Percentiles rank a stretch among this genome's conserved stretches.
These are phyloP conservation scores for Cochlearius cochlearius DNA, from an alignment of 2,113 vertebrate species.

Conservation along the genomic window DNA sequence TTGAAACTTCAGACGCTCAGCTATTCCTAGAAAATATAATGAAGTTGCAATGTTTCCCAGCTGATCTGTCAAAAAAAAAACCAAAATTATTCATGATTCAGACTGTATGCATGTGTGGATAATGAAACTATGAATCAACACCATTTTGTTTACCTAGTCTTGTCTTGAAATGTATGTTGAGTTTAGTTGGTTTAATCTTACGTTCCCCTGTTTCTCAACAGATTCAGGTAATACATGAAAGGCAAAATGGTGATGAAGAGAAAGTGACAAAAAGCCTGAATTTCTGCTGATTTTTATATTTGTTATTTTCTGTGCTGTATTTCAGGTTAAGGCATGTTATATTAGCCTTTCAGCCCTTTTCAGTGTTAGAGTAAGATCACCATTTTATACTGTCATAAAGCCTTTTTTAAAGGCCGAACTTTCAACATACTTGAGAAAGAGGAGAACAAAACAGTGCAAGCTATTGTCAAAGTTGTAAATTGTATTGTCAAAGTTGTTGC, in stretches of 20 bases:
- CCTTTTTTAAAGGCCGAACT: slow-evolving; percentile 10
- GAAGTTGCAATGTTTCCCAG: background rate
- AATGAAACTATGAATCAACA: background rate
- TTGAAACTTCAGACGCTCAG: background rate
- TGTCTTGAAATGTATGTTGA: background rate
- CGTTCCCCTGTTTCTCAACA: background rate
- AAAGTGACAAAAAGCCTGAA: background rate
- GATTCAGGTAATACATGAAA: background rate
- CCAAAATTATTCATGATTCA: background rate
- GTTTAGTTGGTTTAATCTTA: background rate
- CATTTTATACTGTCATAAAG: slow-evolving; percentile 8
- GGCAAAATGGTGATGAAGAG: background rate
- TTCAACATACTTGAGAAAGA: background rate
- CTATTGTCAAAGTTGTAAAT: background rate
- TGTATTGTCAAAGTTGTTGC: background rate
- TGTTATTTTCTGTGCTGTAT: background rate
- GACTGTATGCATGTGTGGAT: background rate
- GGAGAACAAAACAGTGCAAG: background rate
- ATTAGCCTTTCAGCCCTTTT: background rate
- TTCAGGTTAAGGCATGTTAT: background rate
- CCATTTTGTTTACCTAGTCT: background rate
- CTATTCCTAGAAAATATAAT: background rate
- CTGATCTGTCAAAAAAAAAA: background rate
- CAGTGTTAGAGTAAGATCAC: background rate
- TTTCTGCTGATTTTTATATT: background rate